Evolutionary conservation across 2,888 invertebrate genomes (phyloP), one percentile per base, ranked within the genome.

Genomic region (Oxytorus armatus): DNA sequence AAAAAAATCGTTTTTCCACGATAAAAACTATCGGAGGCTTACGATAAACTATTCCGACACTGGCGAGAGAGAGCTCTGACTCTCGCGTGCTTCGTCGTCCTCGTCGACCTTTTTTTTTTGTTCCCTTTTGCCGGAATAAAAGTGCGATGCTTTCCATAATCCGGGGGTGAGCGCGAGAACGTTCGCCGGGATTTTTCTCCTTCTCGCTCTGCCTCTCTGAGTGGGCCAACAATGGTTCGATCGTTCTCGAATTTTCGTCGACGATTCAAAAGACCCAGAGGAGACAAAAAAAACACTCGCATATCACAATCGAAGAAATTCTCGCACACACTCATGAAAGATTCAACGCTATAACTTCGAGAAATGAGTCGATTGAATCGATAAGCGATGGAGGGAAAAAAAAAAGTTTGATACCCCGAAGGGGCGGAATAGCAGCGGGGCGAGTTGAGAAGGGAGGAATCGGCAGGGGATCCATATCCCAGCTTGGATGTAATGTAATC

Each of bases 291-390:
- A 21, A 39, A 47, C 68, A 63, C 23, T 7, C 63, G 16, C 69
- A 23, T 65, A 57, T 77, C 18, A 18, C 59, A 33, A 68, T 73
- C 72, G 25, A 14, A 44, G 65, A 72, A 72, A 72, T 76, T 73
- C 14, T 78, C 77, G 42, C 55, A 23, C 66, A 21, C 44, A 53
- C 74, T 77, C 77, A 74, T 81, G 80, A 81, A 77, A 81, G 73
- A 77, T 81, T 81, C 80, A 81, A 81, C 73, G 59, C 73, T 57
- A 36, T 29, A 29, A 18, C 18, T 18, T 7, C 14, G 66, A 63
- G 72, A 77, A 81, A 77, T 77, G 80, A 81, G 77, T 69, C 80
- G 69, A 81, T 77, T 74, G 80, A 77, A 81, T 77, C 80, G 77
- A 81, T 74, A 47, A 77, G 66, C 66, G 51, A 39, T 42, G 63